A percentile compares a stretch with the other conserved stretches of the same genome.
Conservation (phyloP, 1,140 invertebrate species). For the Macrobrachium nipponense region DNA sequence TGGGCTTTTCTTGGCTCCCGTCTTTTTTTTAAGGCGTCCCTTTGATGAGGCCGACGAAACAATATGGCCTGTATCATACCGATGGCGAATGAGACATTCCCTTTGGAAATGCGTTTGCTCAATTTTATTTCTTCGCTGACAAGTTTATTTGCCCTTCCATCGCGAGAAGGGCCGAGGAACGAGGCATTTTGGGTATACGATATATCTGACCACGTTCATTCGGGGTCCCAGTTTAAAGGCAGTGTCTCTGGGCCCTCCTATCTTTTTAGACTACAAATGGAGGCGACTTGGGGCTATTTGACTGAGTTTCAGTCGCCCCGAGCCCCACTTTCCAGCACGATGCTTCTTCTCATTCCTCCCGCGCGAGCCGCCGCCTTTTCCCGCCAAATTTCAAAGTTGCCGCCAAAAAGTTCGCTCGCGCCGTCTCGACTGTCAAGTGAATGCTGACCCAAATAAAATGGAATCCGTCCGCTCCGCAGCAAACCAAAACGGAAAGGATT, state of each 20-base stretch:
- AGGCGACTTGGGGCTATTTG: constrained; percentile 50
- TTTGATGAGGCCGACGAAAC: too few relatives aligned
- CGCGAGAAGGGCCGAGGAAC: too few relatives aligned
- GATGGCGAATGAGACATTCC: too few relatives aligned
- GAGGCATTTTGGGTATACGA: too few relatives aligned
- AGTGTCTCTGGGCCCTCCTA: constrained; percentile 41
- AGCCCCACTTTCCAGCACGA: constrained; percentile 52
- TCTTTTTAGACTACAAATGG: constrained; percentile 48
- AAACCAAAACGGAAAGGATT: constrained; percentile 52
- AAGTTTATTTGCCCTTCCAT: too few relatives aligned
- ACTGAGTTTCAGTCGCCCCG: constrained; percentile 42
- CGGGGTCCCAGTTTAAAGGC: constrained; percentile 20
- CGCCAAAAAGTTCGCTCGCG: constrained; percentile 23
- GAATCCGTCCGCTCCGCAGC: constrained; percentile 67
- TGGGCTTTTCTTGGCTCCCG: neutral
- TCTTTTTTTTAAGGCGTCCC: neutral
- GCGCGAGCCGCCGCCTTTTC: constrained; percentile 29
- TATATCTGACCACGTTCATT: too few relatives aligned
- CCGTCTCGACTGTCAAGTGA: constrained; percentile 52
- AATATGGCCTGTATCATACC: too few relatives aligned
- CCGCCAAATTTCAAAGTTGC: constrained; percentile 15
- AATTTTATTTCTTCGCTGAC: neutral
- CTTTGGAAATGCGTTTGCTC: neutral
- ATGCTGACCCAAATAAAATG: constrained; percentile 79
- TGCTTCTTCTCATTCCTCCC: constrained; percentile 39